These are phyloP conservation scores for Agrochola lota DNA, from an alignment of 2,888 invertebrate species.

Conservation along the genomic window DNA sequence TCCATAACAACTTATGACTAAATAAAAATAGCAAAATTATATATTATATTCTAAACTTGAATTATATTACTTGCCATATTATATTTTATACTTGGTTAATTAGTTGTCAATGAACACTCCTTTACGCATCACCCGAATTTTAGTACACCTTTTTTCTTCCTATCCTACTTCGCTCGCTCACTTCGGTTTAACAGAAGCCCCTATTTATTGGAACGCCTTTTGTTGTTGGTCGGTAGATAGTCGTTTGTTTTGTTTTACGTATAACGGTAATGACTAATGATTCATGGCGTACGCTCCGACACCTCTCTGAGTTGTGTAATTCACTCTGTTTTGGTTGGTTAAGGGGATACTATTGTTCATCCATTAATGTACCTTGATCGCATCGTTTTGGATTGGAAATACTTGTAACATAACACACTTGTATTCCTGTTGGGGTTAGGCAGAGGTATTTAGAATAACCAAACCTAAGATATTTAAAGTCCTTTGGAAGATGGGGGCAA, in stretches of 20 bases:
- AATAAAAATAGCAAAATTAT: too few relatives aligned
- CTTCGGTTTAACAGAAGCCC: slow-evolving; percentile 70
- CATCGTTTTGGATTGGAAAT: not conserved
- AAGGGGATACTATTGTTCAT: slow-evolving; percentile 17
- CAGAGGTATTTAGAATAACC: not conserved
- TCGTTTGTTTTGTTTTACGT: slow-evolving; percentile 76
- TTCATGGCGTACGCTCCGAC: slow-evolving; percentile 70
- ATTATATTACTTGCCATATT: too few relatives aligned
- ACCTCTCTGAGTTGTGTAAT: slow-evolving; percentile 49
- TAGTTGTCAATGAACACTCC: too few relatives aligned
- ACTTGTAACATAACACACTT: not conserved
- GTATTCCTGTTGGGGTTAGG: not conserved
- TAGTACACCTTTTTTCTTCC: too few relatives aligned
- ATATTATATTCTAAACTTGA: too few relatives aligned
- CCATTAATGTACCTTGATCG: not conserved
- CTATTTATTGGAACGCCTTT: slow-evolving; percentile 78
- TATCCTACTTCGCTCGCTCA: not conserved
- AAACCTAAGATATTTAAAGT: too few relatives aligned
- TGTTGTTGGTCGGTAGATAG: slow-evolving; percentile 74
- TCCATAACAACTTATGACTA: too few relatives aligned
- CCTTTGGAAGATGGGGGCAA: too few relatives aligned
- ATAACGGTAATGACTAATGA: slow-evolving; percentile 75
- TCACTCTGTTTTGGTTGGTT: slow-evolving; percentile 43
- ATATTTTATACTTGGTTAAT: too few relatives aligned
- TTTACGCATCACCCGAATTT: too few relatives aligned